Base-by-base conservation (phyloP, 2,113 vertebrate species). In the Pangasianodon gigas region DNA sequence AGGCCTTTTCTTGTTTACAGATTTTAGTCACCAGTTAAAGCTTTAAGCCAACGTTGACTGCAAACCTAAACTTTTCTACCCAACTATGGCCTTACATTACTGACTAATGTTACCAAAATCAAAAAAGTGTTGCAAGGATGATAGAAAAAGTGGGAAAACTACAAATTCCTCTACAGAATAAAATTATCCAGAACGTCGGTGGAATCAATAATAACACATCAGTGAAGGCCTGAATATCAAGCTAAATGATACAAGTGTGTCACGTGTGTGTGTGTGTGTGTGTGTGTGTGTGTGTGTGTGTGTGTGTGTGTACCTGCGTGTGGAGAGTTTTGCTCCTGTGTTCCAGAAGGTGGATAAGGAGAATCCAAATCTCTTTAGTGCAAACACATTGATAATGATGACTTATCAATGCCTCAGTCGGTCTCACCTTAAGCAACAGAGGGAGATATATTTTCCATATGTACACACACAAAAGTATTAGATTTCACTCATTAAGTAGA, bases 291-390 rank as follows among this genome's bases (percentile, higher is more conserved):
- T 83, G 96, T 96, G 86, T 96, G 95, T 89, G 69, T 56, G 84
- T 88, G 84, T 83, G 16, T 21, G 62, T 74, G 65, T 87, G 94
- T 96, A 99, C 98, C 97, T 98, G 96, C 83, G 96, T 96, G 86
- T 96, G 96, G 90, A 95, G 94, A 14, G 92, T 88, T 96, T 97
- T 98, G 91, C 92, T 97, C 94, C 97, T 96, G 92, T 98, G 93
- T 87, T 98, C 96, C 89, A 99, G 93, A 60, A 99, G 94, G 69
- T 98, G 96, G 92, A 98, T 97, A 91, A 99, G 94, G 7, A 98
- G 93, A 91, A 98, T 10, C 98, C 98, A 99, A 48, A 99, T 93
- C 87, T 99, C 98, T 94, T 97, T 98, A 92, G 97, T 92, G 92
- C 98, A 99, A 60, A 88, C 77, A 93, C 98, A 99, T 0, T 95